Evolutionary conservation across 2,113 vertebrate genomes (phyloP).

Genomic region (Pygoscelis adeliae): DNA sequence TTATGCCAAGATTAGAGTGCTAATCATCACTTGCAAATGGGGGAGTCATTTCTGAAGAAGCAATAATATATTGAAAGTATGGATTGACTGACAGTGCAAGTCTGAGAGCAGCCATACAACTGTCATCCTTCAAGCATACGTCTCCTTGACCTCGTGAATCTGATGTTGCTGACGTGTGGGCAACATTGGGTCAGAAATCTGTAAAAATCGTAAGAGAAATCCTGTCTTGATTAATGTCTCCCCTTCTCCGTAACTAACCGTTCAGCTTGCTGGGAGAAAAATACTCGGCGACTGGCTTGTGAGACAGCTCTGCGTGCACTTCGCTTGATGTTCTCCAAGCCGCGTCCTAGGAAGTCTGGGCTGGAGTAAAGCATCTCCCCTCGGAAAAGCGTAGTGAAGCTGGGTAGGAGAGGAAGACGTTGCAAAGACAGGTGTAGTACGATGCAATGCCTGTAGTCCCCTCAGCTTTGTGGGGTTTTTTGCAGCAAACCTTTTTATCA

Average conservation of each 20-base stretch:
- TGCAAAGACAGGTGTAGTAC: background rate
- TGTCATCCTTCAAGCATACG: background rate
- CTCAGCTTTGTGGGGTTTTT: background rate
- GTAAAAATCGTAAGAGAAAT: background rate
- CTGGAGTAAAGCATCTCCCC: background rate
- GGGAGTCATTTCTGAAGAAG: slow-evolving; percentile 4
- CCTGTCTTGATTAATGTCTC: background rate
- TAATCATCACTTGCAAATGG: slow-evolving; percentile 27
- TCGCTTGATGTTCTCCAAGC: background rate
- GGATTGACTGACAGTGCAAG: background rate
- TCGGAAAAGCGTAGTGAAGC: background rate
- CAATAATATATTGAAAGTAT: background rate
- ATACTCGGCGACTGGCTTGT: background rate
- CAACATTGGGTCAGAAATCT: background rate
- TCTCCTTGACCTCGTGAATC: slow-evolving; percentile 3
- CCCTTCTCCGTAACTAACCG: background rate
- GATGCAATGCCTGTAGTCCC: background rate
- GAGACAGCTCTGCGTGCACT: background rate
- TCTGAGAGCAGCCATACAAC: background rate
- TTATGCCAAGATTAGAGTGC: background rate
- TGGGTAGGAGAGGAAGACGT: background rate
- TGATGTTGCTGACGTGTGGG: background rate
- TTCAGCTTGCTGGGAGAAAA: background rate
- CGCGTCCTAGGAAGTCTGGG: background rate
- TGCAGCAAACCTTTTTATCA: background rate